Base-by-base conservation (phyloP, 2,797 vertebrate genomes). In the Pantherophis vulpinus region DNA sequence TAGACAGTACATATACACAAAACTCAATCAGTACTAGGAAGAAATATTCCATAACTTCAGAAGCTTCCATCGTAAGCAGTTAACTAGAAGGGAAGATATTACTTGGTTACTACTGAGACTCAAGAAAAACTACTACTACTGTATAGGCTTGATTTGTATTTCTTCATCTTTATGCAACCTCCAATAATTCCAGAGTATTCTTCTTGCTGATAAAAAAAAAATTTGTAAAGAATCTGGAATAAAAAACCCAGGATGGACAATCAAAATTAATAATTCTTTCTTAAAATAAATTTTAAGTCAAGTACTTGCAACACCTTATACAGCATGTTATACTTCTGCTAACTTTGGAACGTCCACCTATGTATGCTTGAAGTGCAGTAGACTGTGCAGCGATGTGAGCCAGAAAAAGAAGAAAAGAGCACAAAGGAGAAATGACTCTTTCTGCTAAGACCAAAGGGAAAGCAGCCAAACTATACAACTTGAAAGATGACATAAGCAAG, bases 71-170 rank as follows among this genome's bases (percentile, higher is more conserved):
- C 86, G 91, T 14, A 16, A 87, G 92, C 87, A 93, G 94, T 90
- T 91, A 93, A 93, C 63, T 92, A 94, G 90, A 94, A 1, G 59
- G 60, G 93, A 56, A 94, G 93, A 92, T n/a, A 90, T 93, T 88
- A 83, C 83, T 88, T 90, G 93, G 37, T 61, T 83, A 90, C 27
- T 63, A 60, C 25, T 27, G 25, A 42, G 60, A 42, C 13, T 51
- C 9, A 58, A 47, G 55, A 13, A 63, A 32, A 18, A 58, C 60
- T 60, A 23, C 60, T 20, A 12, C n/a, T 47, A 83, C 88, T 91
- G 20, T 29, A 51, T 58, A 47, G n/a, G 11, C 37, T 79, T 56
- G 20, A 79, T 42, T 60, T 88, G 5, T 88, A 88, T 47, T 54
- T 7, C 23, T 23, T 63, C 42, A 63, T 63, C 95, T 63, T 95